These are phyloP conservation scores for Carabus problematicus DNA, from an alignment of 2,888 invertebrate genomes.

Conservation along the genomic window DNA sequence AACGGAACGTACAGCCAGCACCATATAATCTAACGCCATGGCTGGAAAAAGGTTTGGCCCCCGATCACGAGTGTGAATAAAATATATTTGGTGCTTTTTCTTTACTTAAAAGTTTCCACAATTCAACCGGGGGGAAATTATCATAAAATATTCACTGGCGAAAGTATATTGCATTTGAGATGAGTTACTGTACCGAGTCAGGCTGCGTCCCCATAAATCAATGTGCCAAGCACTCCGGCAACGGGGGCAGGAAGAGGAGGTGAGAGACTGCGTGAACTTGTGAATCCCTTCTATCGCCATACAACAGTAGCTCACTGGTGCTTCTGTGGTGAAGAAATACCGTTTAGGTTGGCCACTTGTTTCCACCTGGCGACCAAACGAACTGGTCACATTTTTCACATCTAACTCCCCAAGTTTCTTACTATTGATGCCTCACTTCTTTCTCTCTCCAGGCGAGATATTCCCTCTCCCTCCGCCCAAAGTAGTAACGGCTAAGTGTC, in stretches of 20 bases:
- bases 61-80: conserved; percentile 22
- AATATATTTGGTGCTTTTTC: conserved; percentile 32
- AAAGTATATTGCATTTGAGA: conserved; percentile 52
- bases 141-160: conserved; percentile 54
- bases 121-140: conserved; percentile 48
- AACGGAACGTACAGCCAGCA: too few species aligned
- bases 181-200: conserved; percentile 51
- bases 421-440: neutral
- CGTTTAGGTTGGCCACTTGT: conserved; percentile 4
- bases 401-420: conserved; percentile 37
- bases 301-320: neutral
- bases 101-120: conserved; percentile 37
- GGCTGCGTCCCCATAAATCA: conserved; percentile 52
- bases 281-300: conserved; percentile 1
- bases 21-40: too few species aligned
- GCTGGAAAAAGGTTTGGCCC: neutral
- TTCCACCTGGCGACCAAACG: conserved; percentile 14
- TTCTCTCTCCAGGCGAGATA: neutral
- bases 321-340: neutral
- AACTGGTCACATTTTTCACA: conserved; percentile 21
- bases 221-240: conserved; percentile 41
- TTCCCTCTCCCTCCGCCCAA: neutral
- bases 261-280: conserved; percentile 1
- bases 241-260: neutral
- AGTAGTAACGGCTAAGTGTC: conserved; percentile 19